Evolutionary conservation across 2,113 vertebrate species (phyloP).

Genomic region (Columba janthina): DNA sequence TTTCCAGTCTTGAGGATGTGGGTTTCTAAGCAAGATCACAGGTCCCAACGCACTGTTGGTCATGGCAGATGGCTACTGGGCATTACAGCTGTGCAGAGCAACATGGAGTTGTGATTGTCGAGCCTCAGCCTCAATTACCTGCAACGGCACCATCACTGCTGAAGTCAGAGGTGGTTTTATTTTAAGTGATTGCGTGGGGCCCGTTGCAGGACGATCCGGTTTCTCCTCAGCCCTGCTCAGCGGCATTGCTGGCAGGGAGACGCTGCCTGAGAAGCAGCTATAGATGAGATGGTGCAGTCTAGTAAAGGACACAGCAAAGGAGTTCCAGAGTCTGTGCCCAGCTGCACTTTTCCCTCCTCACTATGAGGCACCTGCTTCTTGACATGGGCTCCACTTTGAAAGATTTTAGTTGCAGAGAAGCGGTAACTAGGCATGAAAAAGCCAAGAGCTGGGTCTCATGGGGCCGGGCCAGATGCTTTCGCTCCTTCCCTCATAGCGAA

Average conservation of each 20-base stretch:
- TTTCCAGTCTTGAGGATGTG: not conserved
- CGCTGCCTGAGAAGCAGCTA: not conserved
- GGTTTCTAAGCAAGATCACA: not conserved
- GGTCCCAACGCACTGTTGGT: not conserved
- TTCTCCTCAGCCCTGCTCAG: not conserved
- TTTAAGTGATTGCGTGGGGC: not conserved
- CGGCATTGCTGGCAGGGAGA: not conserved
- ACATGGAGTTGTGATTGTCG: not conserved
- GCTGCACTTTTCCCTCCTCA: not conserved
- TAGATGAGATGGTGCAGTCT: not conserved
- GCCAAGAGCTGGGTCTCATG: not conserved
- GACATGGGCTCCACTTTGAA: not conserved
- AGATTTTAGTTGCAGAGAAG: not conserved
- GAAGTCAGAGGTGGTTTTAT: not conserved
- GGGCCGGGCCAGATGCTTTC: not conserved
- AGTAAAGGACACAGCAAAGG: rapidly evolving
- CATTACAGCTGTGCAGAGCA: not conserved
- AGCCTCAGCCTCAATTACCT: not conserved
- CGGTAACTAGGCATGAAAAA: not conserved
- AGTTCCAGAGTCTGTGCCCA: not conserved
- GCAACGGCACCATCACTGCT: not conserved
- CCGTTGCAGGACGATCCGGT: not conserved
- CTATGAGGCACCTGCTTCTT: not conserved
- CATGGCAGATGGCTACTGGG: not conserved
- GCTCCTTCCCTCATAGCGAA: not conserved